A percentile compares a stretch with the other conserved stretches of the same genome.
Conservation (phyloP, 2,113 vertebrate species). For the Hemibagrus wyckioides region DNA sequence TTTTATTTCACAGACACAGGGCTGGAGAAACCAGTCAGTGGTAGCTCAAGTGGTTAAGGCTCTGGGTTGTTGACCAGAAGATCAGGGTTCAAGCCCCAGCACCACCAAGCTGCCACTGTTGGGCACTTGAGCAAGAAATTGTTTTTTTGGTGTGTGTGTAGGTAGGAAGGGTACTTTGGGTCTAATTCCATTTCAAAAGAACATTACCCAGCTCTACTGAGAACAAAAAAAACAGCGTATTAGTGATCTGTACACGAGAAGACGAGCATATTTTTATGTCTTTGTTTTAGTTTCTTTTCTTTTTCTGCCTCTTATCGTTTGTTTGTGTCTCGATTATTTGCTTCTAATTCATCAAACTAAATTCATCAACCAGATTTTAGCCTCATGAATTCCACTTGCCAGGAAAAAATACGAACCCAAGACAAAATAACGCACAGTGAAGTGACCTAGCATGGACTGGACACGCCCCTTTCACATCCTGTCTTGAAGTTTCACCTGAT, state of each 20-base stretch:
- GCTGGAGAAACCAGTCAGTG: not conserved
- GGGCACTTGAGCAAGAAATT: no score
- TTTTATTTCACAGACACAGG: not conserved
- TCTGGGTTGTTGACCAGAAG: no score
- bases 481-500: no score
- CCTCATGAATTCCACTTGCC: no score
- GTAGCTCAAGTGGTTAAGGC: no score
- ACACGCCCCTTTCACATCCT: no score
- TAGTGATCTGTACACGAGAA: not conserved
- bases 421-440: no score
- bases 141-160: not conserved
- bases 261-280: not conserved
- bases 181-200: not conserved
- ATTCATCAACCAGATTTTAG: no score
- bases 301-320: not conserved
- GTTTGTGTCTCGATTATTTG: not conserved
- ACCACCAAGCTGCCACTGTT: no score
- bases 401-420: no score
- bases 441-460: no score
- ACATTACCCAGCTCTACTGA: not conserved
- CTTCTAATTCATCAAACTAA: not conserved
- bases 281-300: not conserved
- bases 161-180: not conserved
- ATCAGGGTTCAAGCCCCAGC: no score
- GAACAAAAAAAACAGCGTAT: not conserved